Conservation (phyloP, 1,140 invertebrate species). For the Diplogasteroides magnus region DNA sequence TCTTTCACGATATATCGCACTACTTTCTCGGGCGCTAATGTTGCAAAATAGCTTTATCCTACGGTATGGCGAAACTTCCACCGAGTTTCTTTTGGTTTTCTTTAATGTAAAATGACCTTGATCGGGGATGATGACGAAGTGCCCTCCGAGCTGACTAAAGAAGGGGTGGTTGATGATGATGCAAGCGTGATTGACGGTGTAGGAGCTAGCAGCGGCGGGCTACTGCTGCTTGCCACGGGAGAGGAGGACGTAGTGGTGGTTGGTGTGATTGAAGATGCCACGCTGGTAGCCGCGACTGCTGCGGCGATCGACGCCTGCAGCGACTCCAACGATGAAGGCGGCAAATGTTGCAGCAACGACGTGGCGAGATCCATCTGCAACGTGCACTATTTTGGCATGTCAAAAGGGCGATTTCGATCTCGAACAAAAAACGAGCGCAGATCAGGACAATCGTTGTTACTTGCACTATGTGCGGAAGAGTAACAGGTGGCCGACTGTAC, state of each 20-base stretch:
- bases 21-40: no score
- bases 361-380: not conserved
- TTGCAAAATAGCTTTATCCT: no score
- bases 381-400: not conserved
- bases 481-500: not conserved
- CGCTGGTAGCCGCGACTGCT: not conserved
- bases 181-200: not conserved
- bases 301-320: not conserved
- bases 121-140: no score
- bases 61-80: no score
- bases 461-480: not conserved
- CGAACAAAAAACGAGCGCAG: not conserved
- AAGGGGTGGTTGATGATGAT: not conserved
- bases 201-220: not conserved
- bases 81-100: no score
- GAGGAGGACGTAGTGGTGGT: not conserved
- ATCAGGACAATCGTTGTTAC: not conserved
- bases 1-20: no score
- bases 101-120: no score
- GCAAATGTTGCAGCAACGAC: not conserved
- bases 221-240: not conserved
- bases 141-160: no score
- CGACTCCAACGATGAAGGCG: not conserved
- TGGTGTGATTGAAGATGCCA: no score
- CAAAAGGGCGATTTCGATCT: not conserved